phyloP scores from a whole-genome alignment of 2,113 vertebrate species.

The Oreochromis niloticus region DNA sequence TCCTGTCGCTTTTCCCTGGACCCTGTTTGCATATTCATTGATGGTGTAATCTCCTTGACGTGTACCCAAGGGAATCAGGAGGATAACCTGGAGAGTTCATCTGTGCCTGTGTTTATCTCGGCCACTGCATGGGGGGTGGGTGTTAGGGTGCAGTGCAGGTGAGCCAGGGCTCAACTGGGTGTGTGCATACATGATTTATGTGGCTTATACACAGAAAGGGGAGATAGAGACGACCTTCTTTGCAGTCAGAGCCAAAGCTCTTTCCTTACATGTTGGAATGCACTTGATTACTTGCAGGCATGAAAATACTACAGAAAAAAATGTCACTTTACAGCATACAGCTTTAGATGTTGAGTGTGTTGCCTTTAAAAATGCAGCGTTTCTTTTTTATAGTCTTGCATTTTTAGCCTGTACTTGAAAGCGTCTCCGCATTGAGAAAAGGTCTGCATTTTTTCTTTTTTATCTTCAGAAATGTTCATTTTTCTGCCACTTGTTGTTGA shows the following conservation, averaged over 20 bases:
- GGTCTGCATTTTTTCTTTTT: neutral
- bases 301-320: neutral
- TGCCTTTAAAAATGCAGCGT: neutral
- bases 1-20: slow-evolving; percentile 1
- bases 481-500: neutral
- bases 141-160: slow-evolving; percentile 38
- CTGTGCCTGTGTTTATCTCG: slow-evolving; percentile 55
- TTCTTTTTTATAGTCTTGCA: neutral
- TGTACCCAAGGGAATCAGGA: slow-evolving; percentile 42
- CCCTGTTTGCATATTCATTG: slow-evolving; percentile 62
- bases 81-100: slow-evolving; percentile 70
- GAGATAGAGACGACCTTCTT: slow-evolving; percentile 39
- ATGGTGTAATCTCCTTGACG: slow-evolving; percentile 55
- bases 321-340: neutral
- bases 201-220: slow-evolving; percentile 32
- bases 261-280: neutral
- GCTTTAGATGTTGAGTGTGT: neutral
- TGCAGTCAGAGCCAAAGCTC: neutral
- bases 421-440: neutral
- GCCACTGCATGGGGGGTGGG: slow-evolving; percentile 25
- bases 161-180: slow-evolving; percentile 51
- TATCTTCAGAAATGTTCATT: neutral
- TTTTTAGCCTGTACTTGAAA: neutral
- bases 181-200: slow-evolving; percentile 76
- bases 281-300: neutral